These are phyloP conservation scores for Lethocerus indicus DNA, from an alignment of 1,140 invertebrate genomes.

Conservation along the genomic window DNA sequence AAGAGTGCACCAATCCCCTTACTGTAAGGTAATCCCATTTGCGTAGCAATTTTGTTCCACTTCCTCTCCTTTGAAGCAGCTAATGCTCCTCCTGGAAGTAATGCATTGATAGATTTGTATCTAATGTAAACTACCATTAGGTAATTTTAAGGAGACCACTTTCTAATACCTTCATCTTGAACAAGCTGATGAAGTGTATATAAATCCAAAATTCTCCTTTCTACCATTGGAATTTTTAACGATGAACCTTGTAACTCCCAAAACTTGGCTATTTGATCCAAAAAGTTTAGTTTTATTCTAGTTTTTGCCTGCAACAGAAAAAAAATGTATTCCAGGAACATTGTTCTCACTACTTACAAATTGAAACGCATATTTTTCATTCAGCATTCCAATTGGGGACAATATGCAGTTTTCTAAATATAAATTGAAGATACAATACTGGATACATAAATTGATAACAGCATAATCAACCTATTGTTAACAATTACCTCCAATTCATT, in stretches of 20 bases:
- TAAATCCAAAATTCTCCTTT: conserved; percentile 87
- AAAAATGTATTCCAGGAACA: not conserved
- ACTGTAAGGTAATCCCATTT: conserved; percentile 62
- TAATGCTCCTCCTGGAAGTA: conserved; percentile 49
- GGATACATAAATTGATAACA: not conserved
- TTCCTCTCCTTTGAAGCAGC: conserved; percentile 67
- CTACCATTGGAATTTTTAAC: conserved; percentile 85
- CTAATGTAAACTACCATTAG: not conserved
- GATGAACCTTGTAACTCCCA: conserved; percentile 92
- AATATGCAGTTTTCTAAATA: not conserved
- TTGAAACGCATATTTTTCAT: not conserved
- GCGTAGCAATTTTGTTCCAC: conserved; percentile 75
- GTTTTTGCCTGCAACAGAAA: conserved; percentile 47
- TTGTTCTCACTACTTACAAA: not conserved
- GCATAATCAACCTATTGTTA: not conserved
- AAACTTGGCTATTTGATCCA: conserved; percentile 94
- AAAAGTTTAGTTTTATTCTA: conserved; percentile 88
- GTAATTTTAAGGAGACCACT: not conserved
- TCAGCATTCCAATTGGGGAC: not conserved
- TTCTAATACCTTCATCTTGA: conserved; percentile 47
- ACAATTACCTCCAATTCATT: conserved; percentile 70
- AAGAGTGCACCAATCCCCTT: conserved; percentile 71
- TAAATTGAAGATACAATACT: no score
- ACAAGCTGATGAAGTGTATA: conserved; percentile 85
- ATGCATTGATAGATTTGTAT: not conserved